Conservation (phyloP, 2,113 vertebrate genomes). For the Gymnogyps californianus region DNA sequence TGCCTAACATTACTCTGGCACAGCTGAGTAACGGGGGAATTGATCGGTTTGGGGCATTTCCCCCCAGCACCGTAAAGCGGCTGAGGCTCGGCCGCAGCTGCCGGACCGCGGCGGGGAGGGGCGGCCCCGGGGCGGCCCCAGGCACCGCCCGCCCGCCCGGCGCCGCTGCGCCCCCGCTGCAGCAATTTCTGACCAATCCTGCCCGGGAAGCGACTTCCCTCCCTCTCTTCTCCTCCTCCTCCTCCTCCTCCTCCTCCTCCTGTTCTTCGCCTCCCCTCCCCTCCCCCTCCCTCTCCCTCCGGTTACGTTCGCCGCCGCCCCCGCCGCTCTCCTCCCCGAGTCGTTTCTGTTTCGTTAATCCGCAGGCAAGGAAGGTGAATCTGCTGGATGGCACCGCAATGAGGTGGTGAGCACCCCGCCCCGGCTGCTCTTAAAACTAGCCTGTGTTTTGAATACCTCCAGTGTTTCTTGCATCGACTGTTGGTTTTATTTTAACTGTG, state of each 20-base stretch:
- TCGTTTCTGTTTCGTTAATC: not conserved
- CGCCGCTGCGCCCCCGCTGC: not conserved
- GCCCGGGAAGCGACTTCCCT: not conserved
- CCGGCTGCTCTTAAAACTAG: not conserved
- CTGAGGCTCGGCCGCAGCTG: not conserved
- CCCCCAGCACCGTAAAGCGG: too few species aligned
- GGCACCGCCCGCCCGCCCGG: not conserved
- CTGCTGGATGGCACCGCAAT: accelerated
- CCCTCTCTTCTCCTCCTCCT: too few species aligned
- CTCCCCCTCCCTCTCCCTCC: not conserved
- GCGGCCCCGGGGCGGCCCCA: too few species aligned
- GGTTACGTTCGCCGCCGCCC: too few species aligned
- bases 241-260: too few species aligned
- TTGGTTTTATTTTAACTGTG: not conserved
- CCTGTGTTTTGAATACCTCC: too few species aligned
- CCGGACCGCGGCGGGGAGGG: too few species aligned
- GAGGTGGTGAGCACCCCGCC: too few species aligned
- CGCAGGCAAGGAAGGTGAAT: accelerated
- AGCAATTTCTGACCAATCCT: conserved; percentile 10
- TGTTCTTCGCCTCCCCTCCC: accelerated
- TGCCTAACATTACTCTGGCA: accelerated
- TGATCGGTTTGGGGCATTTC: too few species aligned
- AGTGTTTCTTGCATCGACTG: accelerated
- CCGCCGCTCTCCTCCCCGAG: too few species aligned
- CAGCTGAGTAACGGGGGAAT: accelerated